phyloP scores from a whole-genome alignment of 2,113 vertebrate genomes.

The Corynorhinus townsendii region DNA sequence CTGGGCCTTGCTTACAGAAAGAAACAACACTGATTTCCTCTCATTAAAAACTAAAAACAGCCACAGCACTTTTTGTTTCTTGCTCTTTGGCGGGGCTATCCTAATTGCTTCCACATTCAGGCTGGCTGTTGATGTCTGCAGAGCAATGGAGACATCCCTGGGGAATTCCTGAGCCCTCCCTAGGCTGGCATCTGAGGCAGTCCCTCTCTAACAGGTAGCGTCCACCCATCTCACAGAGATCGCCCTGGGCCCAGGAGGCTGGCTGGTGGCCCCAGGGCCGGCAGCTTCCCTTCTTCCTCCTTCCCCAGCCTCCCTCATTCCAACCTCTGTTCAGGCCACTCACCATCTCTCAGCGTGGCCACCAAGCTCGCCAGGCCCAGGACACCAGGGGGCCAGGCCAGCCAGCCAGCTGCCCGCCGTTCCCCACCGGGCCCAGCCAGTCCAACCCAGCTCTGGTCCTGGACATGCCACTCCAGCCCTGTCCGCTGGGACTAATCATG shows the following conservation, averaged over 20 bases:
- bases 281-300: constrained; percentile 33
- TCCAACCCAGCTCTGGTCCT: constrained; percentile 67
- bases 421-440: constrained; percentile 3
- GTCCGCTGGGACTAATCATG: constrained; percentile 67
- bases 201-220: not conserved
- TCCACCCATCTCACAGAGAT: not conserved
- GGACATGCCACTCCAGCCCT: constrained; percentile 71
- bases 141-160: not conserved
- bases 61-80: not conserved
- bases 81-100: not conserved
- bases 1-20: fast-evolving
- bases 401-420: constrained; percentile 42
- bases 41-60: not conserved
- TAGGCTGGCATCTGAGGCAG: not conserved
- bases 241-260: not conserved
- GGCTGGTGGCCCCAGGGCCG: constrained; percentile 19
- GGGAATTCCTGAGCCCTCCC: not conserved
- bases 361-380: not conserved
- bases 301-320: not conserved
- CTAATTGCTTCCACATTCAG: not conserved
- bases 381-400: not conserved
- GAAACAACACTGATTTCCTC: not conserved
- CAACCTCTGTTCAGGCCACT: not conserved
- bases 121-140: not conserved
- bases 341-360: constrained; percentile 22